Conservation (phyloP, 2,888 invertebrate genomes). For the Fragum whitleyi region DNA sequence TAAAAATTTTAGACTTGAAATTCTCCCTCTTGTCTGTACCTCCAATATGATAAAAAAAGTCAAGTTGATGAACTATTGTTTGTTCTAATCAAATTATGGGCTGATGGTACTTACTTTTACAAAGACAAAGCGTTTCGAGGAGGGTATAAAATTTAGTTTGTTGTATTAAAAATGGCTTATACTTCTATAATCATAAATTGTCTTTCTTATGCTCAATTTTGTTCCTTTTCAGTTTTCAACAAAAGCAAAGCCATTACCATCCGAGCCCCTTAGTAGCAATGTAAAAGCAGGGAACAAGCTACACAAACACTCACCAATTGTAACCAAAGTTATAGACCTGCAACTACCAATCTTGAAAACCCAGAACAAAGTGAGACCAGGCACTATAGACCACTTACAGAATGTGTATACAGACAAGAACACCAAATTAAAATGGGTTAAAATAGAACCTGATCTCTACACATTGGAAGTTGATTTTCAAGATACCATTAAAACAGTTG, state of each 20-base stretch:
- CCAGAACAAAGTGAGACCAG: neutral
- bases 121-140: too few species aligned
- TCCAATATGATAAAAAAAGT: too few species aligned
- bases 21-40: too few species aligned
- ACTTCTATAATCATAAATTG: too few species aligned
- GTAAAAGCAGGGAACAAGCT: neutral
- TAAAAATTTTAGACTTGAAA: too few species aligned
- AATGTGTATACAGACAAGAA: conserved; percentile 8
- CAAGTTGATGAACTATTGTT: too few species aligned
- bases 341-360: neutral
- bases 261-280: neutral
- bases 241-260: conserved; percentile 35
- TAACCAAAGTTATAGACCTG: neutral
- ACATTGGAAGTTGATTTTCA: conserved; percentile 25
- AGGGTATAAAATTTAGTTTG: too few species aligned
- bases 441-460: conserved; percentile 5
- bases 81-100: too few species aligned
- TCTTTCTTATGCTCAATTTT: too few species aligned
- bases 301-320: neutral
- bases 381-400: neutral
- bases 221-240: conserved; percentile 45
- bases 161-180: too few species aligned
- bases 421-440: conserved; percentile 26
- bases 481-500: conserved; percentile 34
- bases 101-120: too few species aligned